Evolutionary conservation across 2,797 vertebrate genomes (phyloP).

Genomic region (Hephaestus fuliginosus): DNA sequence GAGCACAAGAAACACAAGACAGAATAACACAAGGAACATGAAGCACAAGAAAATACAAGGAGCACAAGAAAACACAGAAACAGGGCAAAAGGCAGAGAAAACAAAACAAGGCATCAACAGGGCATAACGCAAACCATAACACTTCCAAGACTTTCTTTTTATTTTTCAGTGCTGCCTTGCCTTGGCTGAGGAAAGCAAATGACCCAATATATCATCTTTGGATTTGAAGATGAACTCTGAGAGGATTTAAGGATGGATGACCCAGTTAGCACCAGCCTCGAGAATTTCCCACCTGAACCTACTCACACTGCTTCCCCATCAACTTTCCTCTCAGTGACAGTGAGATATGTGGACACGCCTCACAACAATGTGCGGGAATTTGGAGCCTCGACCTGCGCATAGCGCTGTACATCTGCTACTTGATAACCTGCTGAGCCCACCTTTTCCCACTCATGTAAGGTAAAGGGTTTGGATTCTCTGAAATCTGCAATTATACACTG

Average conservation of each 20-base stretch:
- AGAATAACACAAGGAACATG: too few species aligned
- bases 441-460: not conserved
- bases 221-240: slow-evolving; percentile 1
- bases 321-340: not conserved
- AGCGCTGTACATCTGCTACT: not conserved
- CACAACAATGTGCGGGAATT: not conserved
- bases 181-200: not conserved
- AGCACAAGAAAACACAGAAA: too few species aligned
- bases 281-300: not conserved
- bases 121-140: too few species aligned
- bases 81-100: too few species aligned
- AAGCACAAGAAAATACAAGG: too few species aligned
- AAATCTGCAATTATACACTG: not conserved
- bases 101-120: too few species aligned
- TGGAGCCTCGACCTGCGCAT: not conserved
- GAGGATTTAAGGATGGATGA: slow-evolving; percentile 10
- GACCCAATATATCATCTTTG: not conserved
- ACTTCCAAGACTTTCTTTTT: not conserved
- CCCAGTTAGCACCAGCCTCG: slow-evolving; percentile 30
- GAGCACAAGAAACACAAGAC: too few species aligned
- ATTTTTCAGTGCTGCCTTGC: not conserved
- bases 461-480: not conserved
- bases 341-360: not conserved
- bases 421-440: not conserved
- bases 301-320: not conserved